Evolutionary conservation across 2,113 vertebrate species (phyloP).

Genomic region (Oenanthe oenanthe): DNA sequence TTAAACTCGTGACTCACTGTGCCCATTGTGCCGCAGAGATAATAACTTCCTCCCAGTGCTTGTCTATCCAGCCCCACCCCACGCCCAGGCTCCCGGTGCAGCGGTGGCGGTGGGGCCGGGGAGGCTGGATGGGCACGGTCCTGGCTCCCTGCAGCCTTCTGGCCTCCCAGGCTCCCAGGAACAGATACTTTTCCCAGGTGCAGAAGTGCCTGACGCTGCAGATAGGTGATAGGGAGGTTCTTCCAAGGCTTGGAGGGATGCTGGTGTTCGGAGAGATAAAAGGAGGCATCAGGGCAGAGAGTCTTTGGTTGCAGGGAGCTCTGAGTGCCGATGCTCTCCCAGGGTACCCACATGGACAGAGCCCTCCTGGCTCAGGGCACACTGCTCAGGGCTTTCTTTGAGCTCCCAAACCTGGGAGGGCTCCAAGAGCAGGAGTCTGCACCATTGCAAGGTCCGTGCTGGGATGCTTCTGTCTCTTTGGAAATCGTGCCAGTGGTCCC

Average conservation of each 20-base stretch:
- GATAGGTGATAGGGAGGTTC: neutral
- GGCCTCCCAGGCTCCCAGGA: neutral
- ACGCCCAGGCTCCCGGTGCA: neutral
- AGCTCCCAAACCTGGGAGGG: neutral
- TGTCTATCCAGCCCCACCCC: constrained; percentile 13
- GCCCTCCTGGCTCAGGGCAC: neutral
- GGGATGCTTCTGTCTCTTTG: neutral
- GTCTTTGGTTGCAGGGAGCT: neutral
- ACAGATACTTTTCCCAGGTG: neutral
- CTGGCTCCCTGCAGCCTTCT: neutral
- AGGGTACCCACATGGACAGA: neutral
- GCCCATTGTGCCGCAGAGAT: neutral
- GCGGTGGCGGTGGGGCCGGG: neutral
- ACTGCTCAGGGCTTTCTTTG: neutral
- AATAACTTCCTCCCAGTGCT: constrained; percentile 49
- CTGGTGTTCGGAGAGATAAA: neutral
- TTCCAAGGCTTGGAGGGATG: neutral
- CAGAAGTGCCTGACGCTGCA: neutral
- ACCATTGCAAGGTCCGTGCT: rapidly evolving
- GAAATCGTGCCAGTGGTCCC: neutral
- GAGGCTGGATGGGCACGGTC: neutral
- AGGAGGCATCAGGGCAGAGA: neutral
- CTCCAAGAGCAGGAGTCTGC: neutral
- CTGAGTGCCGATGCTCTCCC: neutral
- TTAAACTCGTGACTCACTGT: constrained; percentile 33